A percentile compares a stretch with the other conserved stretches of the same genome.
These are phyloP conservation scores for Tethea ocularis DNA, from an alignment of 2,888 invertebrate genomes.

Conservation along the genomic window DNA sequence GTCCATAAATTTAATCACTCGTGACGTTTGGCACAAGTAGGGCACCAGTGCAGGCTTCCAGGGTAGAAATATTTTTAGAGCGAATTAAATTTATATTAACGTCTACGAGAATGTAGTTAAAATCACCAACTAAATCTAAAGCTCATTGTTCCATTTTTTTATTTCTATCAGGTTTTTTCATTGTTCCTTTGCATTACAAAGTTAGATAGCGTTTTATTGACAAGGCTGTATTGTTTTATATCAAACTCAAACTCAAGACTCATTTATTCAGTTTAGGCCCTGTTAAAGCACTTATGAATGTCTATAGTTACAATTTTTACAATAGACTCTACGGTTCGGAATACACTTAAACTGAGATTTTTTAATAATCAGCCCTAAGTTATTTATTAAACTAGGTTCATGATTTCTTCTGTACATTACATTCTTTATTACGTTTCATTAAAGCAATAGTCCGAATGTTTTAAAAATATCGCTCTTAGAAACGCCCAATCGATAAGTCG, in stretches of 20 bases:
- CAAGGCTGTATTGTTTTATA: neutral
- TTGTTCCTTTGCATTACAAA: neutral
- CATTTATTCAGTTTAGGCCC: too few relatives aligned
- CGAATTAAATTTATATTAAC: conserved; percentile 61
- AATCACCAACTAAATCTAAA: conserved; percentile 38
- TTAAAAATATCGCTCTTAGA: neutral
- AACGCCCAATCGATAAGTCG: neutral
- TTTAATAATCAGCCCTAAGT: too few relatives aligned
- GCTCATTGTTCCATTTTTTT: conserved; percentile 30
- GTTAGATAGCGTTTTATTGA: neutral
- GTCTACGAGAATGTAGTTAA: conserved; percentile 44
- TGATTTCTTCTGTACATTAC: too few relatives aligned
- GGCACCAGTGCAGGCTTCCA: conserved; percentile 57
- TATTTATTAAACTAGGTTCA: too few relatives aligned
- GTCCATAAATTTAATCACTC: conserved; percentile 43
- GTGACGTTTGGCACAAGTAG: conserved; percentile 54
- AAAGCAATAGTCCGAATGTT: neutral
- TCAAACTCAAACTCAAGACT: too few relatives aligned
- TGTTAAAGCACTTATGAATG: too few relatives aligned
- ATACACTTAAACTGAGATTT: too few relatives aligned
- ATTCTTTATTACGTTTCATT: neutral
- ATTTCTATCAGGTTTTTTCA: conserved; percentile 17
- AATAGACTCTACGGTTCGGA: too few relatives aligned
- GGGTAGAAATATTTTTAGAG: conserved; percentile 55
- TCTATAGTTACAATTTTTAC: too few relatives aligned